These are phyloP conservation scores for Neogobius melanostomus DNA, from an alignment of 2,113 vertebrate genomes.

Conservation along the genomic window DNA sequence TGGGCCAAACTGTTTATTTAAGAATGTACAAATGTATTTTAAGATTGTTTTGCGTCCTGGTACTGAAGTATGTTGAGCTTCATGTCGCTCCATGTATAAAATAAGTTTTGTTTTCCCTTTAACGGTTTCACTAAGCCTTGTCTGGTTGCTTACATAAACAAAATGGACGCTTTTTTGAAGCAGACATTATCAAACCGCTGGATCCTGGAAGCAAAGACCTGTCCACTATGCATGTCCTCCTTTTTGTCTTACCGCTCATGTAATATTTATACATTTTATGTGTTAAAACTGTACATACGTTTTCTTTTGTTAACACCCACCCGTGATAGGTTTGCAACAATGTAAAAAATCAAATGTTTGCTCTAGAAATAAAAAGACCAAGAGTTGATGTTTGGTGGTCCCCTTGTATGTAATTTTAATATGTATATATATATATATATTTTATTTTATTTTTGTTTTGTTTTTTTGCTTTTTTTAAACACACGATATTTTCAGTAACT, in stretches of 20 bases:
- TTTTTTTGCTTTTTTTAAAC: too few species aligned
- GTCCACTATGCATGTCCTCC: conserved; percentile 83
- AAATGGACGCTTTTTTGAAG: conserved; percentile 16
- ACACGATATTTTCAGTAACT: too few species aligned
- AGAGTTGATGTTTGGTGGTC: conserved; percentile 37
- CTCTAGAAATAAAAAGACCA: conserved; percentile 86
- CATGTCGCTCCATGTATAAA: conserved; percentile 10
- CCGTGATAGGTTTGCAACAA: conserved; percentile 94
- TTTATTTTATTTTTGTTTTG: too few species aligned
- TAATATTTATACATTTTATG: conserved; percentile 91
- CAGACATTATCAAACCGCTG: conserved; percentile 53
- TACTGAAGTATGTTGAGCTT: conserved; percentile 28
- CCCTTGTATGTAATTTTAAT: too few species aligned
- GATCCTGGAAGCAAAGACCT: conserved; percentile 47
- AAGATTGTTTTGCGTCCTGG: conserved; percentile 20
- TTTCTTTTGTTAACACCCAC: conserved; percentile 86
- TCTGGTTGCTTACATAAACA: conserved; percentile 64
- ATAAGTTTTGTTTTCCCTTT: conserved; percentile 47
- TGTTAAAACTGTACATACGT: conserved; percentile 88
- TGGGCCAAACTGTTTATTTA: conserved; percentile 33
- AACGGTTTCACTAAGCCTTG: conserved; percentile 55
- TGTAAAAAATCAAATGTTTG: conserved; percentile 84
- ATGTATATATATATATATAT: too few species aligned
- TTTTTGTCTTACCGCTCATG: conserved; percentile 78
- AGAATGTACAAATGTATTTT: conserved; percentile 29